Evolutionary conservation across 53 echinoderm and acorn worm genomes (phyloP), one percentile per base, ranked within the genome.

Genomic region (Mesocentrotus franciscanus): DNA sequence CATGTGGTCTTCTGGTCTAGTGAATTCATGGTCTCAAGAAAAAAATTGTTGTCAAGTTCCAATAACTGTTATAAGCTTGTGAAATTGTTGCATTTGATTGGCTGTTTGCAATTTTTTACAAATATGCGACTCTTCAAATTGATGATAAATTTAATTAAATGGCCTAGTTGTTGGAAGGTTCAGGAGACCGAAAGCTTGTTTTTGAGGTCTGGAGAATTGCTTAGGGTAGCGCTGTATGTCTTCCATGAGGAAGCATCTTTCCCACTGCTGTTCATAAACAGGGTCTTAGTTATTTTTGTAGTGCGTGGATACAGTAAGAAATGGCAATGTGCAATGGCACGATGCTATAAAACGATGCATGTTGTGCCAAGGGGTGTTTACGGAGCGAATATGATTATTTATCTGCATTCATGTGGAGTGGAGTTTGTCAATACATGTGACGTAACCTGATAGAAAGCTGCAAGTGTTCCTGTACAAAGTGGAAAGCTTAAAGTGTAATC

Each of bases 291-390:
- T 75, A 10, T 27, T n/a, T 75, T 75, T 30, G 27, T 75, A 30
- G 26, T 66, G n/a, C 10, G 0, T 49, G 3, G 6, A 49, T 49
- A 49, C 75, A 75, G 75, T n/a, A 75, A 22, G 18, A 12, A 27
- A 56, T 58, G 87, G 58, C 58, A 57, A 58, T 29, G 87, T 87
- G 87, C 87, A 87, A 87, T 87, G 26, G 87, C 87, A 10, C 9
- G 0, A 59, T 87, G 29, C 87, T 85, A 11, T 58, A 16, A 20
- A 57, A 58, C 4, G 20, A 61, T 13, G 14, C 27, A 30, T 75
- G 75, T 24, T 87, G 27, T 58, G 8, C 12, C 27, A n/a, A 57
- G 10, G 56, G 10, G 87, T 87, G 15, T 57, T 87, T 0, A 15
- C 35, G 85, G 55, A 56, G 17, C 35, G 10, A 33, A 78, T 27